Conservation (phyloP, 2,888 invertebrate species). For the Melanotus villosus region DNA sequence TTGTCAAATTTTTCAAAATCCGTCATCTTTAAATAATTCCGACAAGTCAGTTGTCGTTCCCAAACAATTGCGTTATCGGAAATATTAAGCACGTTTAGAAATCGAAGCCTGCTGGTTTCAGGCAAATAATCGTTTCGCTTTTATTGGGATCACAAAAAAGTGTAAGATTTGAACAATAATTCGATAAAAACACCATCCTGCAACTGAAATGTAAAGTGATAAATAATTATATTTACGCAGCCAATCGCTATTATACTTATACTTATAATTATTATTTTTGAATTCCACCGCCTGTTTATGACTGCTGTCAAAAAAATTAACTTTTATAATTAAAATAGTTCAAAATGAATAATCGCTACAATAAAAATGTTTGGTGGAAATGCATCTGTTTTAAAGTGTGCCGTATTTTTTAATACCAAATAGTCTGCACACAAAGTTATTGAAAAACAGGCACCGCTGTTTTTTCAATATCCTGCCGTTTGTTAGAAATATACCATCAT, state of each 20-base stretch:
- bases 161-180: constrained; percentile 26
- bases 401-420: constrained; percentile 50
- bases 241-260: constrained; percentile 60
- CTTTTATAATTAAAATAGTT: constrained; percentile 37
- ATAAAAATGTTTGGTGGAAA: constrained; percentile 57
- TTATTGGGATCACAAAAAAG: not conserved
- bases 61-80: constrained; percentile 60
- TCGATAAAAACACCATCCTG: constrained; percentile 59
- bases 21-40: constrained; percentile 29
- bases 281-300: constrained; percentile 58
- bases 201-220: constrained; percentile 64
- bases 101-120: constrained; percentile 49
- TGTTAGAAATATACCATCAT: constrained; percentile 42
- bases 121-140: constrained; percentile 29
- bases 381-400: constrained; percentile 58
- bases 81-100: constrained; percentile 3
- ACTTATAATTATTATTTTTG: constrained; percentile 53
- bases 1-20: not conserved
- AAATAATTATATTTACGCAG: constrained; percentile 63
- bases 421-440: constrained; percentile 54
- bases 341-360: constrained; percentile 40
- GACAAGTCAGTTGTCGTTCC: constrained; percentile 62
- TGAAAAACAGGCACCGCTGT: constrained; percentile 55
- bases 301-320: constrained; percentile 35
- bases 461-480: constrained; percentile 47